Base-by-base conservation (phyloP, 2,113 vertebrate genomes). In the Salvelinus fontinalis region DNA sequence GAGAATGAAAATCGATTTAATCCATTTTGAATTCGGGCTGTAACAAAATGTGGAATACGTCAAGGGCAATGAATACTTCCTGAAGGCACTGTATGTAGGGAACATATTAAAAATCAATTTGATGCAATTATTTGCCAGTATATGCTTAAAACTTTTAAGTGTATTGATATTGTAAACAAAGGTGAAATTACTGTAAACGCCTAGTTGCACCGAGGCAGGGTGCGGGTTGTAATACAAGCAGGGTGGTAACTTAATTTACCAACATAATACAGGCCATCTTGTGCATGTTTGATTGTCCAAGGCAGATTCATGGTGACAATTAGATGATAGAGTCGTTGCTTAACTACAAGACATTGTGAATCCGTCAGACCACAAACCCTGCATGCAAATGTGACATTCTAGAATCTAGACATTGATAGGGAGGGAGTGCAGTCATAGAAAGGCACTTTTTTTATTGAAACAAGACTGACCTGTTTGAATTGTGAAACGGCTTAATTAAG, bases 371-470 rank as follows among this genome's bases (percentile, higher is more conserved):
- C 68, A 74, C 66, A 26, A 75, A 70, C 54, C 31, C 68, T 60
- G 72, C 74, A 83, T 79, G 79, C 71, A 83, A 81, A 83, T 85
- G 70, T 83, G 81, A 75, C 75, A 77, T 82, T 80, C 70, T 12
- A 27, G 74, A 77, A 79, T 80, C 69, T 12, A 22, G 74, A 34
- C 48, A 12, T 51, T 51, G 48, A 31, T 39, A 18, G 67, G 70
- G 39, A 73, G 51, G 73, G 73, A 80, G 54, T 31, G 4, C 51
- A 48, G 39, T 49, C 71, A 20, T 77, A 59, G 54, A 65, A 69
- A 73, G 70, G 26, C 24, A 26, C 39, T 29, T 51, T 73, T 31
- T 78, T 26, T 64, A 64, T 79, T 78, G 65, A 71, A 83, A 76
- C 70, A 66, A 7, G 11, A 48, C 60, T 9, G 18, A 44, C 49